Evolutionary conservation across 1,140 invertebrate species (phyloP), one percentile per base, ranked within the genome.

Genomic region (Diabrotica virgifera): DNA sequence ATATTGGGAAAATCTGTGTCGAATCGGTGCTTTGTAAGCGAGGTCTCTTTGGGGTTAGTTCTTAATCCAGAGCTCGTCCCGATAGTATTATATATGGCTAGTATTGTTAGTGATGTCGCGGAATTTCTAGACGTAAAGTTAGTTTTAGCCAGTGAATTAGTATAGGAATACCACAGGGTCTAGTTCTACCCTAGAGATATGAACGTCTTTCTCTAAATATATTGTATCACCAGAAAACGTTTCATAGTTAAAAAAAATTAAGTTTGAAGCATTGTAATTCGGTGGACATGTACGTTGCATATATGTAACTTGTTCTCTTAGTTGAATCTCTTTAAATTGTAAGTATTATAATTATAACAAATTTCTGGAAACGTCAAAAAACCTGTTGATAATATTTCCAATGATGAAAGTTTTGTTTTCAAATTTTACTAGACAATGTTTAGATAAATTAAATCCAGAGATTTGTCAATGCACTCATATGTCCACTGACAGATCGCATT

Each of bases 101-200:
- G 72, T 73, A 73, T 75, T 74, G 73, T 75, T 77, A 74, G 73
- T 63, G 56, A 70, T 74, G 71, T 76, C 70, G 71, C 72, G 72
- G 74, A 76, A 60, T 74, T 72, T 68, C 67, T 70, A 72, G 68
- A 52, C 63, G 61, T 65, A 66, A 69, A 55, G 59, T 67, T 75
- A 75, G 69, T 66, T 65, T 65, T 76, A 77, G 74, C 70, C 76
- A 78, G 77, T 77, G 74, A 77, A 24, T 65, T 77, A 77, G 73
- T 71, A 70, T 79, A 79, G 77, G 77, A 67, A 75, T 73, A 75
- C 71, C 69, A 79, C 77, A 79, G 77, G 77, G 77, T 79, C 72
- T 79, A 78, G 76, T 70, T 78, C 71, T 79, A 77, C 77, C 77
- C 77, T 77, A 74, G 71, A 72, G 64, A 73, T 76, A 74, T 73